Evolutionary conservation across 2,888 invertebrate genomes (phyloP), one percentile per base, ranked within the genome.

Genomic region (Stenichneumon culpator): DNA sequence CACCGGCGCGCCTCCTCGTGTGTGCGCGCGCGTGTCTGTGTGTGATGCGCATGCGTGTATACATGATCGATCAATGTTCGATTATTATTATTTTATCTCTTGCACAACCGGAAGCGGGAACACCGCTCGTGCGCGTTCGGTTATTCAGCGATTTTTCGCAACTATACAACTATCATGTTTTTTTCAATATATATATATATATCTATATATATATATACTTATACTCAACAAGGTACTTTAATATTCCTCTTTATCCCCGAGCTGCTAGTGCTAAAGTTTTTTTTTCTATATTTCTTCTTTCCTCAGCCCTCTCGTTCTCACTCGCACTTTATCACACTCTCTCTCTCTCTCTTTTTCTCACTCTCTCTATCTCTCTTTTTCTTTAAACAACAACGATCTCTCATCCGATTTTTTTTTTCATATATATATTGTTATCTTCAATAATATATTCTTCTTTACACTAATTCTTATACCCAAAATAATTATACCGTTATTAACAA

Each of bases 221-320:
- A 93, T 91, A 92, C 86, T 93, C 93, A 92, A 93, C 92, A 93
- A 93, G 93, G 93, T 93, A 93, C 93, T 92, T 86, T 90, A 90
- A 91, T 92, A 91, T 89, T 91, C 89, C 87, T 88, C 87, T 89
- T 90, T 87, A 89, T 91, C 90, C 90, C 90, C 91, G 91, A 92
- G 90, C 91, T 92, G 89, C 91, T 92, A 88, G 7, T 89, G 90
- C 91, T 92, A 92, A 88, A 88, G 79, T 57, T 57, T 54, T 57
- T 79, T 65, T 67, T 69, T 68, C 54, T 80, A 84, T 73, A 74
- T 78, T 68, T 63, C 47, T 70, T 47, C 47, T 36, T 75, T 44
- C 54, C 74, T 65, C 68, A 57, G 9, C n/a, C 32, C 44, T 73
- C 52, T 67, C 14, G 5, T 4, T 52, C 32, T 47, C 63, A 54